Evolutionary conservation across 2,888 invertebrate genomes (phyloP).

Genomic region (Himalopsyche kuldschensis): DNA sequence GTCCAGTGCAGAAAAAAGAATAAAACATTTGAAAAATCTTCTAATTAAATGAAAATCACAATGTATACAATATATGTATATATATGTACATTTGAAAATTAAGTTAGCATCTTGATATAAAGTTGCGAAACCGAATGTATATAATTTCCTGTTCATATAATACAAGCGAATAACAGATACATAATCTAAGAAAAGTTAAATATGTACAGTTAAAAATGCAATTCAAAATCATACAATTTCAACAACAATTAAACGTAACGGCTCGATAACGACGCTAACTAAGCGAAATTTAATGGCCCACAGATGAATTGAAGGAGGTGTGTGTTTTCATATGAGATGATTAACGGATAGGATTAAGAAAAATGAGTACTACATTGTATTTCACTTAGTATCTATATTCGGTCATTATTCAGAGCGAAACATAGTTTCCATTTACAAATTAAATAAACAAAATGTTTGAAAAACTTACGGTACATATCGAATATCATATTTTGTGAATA

Average conservation of each 20-base stretch:
- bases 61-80: too few species aligned
- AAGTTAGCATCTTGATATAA: too few species aligned
- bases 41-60: too few species aligned
- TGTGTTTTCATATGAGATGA: neutral
- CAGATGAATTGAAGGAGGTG: neutral
- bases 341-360: neutral
- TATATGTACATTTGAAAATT: too few species aligned
- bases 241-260: neutral
- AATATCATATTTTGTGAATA: neutral
- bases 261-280: neutral
- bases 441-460: too few species aligned
- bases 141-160: too few species aligned
- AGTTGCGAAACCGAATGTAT: too few species aligned
- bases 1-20: too few species aligned
- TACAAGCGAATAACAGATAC: neutral
- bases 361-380: neutral
- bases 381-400: neutral
- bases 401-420: too few species aligned
- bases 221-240: neutral
- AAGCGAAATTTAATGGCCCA: neutral
- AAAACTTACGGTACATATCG: neutral
- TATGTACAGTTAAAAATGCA: neutral
- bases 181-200: neutral
- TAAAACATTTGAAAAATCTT: too few species aligned
- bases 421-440: too few species aligned